These are phyloP conservation scores for Thunnus maccoyii DNA, from an alignment of 2,113 vertebrate species.

Conservation along the genomic window DNA sequence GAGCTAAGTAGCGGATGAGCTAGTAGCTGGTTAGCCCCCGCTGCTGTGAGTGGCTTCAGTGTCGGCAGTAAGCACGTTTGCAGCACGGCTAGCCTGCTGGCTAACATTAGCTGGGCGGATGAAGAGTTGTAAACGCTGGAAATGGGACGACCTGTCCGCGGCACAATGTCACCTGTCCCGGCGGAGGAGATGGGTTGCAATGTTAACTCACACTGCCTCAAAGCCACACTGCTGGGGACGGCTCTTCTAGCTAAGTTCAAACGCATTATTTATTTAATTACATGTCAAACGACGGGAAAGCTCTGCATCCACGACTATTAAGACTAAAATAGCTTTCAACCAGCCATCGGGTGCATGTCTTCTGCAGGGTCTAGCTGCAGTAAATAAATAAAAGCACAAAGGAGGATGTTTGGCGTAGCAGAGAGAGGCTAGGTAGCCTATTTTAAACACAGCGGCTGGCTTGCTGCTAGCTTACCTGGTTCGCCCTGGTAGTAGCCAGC, in stretches of 20 bases:
- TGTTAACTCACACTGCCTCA: not conserved
- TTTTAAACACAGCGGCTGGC: constrained; percentile 37
- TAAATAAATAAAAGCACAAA: constrained; percentile 46
- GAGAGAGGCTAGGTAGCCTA: constrained; percentile 24
- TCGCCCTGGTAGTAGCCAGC: constrained; percentile 87
- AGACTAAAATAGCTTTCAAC: constrained; percentile 38
- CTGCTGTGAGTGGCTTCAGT: constrained; percentile 27
- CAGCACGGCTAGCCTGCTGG: constrained; percentile 66
- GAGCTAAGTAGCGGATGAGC: constrained; percentile 42
- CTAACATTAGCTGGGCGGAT: constrained; percentile 66
- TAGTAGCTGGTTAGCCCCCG: constrained; percentile 44
- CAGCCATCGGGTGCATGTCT: constrained; percentile 7
- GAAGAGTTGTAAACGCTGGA: constrained; percentile 51
- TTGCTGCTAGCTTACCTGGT: constrained; percentile 78
- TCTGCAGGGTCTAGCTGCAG: constrained; percentile 22
- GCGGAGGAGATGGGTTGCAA: constrained; percentile 24
- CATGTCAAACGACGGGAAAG: constrained; percentile 45
- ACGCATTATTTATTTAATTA: constrained; percentile 64
- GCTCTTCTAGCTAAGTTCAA: constrained; percentile 28
- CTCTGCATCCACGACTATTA: constrained; percentile 18
- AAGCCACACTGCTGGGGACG: constrained; percentile 1
- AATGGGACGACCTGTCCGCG: constrained; percentile 61
- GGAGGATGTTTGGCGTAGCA: constrained; percentile 53
- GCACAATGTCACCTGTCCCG: constrained; percentile 74
- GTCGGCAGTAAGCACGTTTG: constrained; percentile 70